Conservation (phyloP, 2,888 invertebrate genomes). For the Microdon myrmicae region DNA sequence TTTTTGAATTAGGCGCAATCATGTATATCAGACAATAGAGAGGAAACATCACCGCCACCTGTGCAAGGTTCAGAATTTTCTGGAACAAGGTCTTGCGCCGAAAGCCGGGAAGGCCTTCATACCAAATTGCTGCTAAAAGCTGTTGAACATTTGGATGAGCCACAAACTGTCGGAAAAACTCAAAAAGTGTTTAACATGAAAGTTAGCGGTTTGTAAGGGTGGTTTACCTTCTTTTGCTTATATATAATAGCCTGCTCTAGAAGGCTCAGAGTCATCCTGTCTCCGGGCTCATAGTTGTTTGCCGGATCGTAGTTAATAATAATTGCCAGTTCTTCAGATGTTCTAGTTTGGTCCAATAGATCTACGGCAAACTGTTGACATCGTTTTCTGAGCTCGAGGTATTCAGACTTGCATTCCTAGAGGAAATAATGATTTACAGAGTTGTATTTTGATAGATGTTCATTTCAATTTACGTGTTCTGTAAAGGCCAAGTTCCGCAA, state of each 20-base stretch:
- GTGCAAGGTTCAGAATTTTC: constrained; percentile 78
- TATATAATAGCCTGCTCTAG: constrained; percentile 91
- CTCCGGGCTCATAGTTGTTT: constrained; percentile 78
- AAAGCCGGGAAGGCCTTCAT: constrained; percentile 94
- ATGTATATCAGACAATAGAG: constrained; percentile 87
- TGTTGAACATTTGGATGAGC: constrained; percentile 97
- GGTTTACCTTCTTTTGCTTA: constrained; percentile 90
- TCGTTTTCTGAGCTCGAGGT: constrained; percentile 83
- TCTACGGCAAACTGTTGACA: constrained; percentile 93
- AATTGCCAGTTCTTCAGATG: constrained; percentile 91
- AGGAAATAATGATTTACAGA: constrained; percentile 1
- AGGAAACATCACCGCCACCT: constrained; percentile 86
- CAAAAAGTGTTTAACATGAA: neutral
- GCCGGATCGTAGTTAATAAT: constrained; percentile 92
- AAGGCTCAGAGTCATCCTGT: constrained; percentile 85
- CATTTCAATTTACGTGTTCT: constrained; percentile 74
- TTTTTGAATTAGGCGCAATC: constrained; percentile 81
- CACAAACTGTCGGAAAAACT: constrained; percentile 78
- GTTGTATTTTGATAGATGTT: neutral
- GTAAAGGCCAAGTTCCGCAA: constrained; percentile 87
- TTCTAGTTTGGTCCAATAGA: constrained; percentile 88
- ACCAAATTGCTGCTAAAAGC: constrained; percentile 90
- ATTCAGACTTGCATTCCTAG: constrained; percentile 88
- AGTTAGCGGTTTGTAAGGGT: no score
- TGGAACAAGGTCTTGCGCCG: constrained; percentile 80